Evolutionary conservation across 2,113 vertebrate species (phyloP).

Genomic region (Triplophysa tibetana): DNA sequence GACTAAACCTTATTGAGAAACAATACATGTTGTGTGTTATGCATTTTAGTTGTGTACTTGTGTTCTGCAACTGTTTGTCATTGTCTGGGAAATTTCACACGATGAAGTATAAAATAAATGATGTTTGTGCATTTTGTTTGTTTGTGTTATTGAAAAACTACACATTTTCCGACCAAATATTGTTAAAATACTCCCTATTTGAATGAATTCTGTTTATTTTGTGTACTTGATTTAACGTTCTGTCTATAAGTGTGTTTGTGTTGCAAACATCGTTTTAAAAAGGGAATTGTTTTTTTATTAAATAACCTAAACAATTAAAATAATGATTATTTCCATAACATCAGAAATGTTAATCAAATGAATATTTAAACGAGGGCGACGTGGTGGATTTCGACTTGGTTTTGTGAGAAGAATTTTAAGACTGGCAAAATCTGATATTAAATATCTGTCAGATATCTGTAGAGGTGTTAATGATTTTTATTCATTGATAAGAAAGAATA

Average conservation of each 20-base stretch:
- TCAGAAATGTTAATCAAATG: constrained; percentile 6
- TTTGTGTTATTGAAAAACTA: neutral
- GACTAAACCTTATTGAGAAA: neutral
- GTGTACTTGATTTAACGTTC: neutral
- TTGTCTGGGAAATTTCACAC: constrained; percentile 3
- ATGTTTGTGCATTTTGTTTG: neutral
- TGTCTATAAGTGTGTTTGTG: neutral
- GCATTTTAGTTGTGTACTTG: neutral
- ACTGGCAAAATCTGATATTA: constrained; percentile 11
- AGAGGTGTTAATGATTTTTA: neutral
- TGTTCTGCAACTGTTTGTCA: neutral
- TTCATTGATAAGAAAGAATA: constrained; percentile 11
- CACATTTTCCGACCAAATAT: neutral
- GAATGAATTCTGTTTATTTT: neutral
- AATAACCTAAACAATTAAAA: neutral
- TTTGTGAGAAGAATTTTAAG: neutral
- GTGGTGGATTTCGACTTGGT: neutral
- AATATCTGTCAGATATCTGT: neutral
- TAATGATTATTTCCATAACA: neutral
- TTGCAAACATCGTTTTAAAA: neutral
- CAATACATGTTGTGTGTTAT: neutral
- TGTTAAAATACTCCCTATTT: neutral
- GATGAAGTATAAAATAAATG: neutral
- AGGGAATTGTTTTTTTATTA: neutral
- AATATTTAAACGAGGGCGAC: neutral